Base-by-base conservation (phyloP, 2,888 invertebrate species). In the Heliconius erato region DNA sequence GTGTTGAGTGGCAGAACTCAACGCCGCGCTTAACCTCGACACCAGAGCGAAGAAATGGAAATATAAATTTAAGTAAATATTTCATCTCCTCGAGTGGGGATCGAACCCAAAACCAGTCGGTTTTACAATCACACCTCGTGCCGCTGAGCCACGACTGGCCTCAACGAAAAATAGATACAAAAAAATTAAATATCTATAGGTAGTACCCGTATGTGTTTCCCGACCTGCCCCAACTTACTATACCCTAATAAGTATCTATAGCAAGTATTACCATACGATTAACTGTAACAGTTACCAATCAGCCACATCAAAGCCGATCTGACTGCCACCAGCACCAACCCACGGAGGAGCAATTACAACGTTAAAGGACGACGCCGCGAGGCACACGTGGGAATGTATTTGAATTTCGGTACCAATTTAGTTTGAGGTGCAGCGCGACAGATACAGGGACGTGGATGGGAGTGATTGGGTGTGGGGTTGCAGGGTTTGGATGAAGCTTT, bases 331-430 rank as follows among this genome's bases (percentile, higher is more conserved):
- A 89, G 88, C 85, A 86, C 88, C 88, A 90, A 91, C 92, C 92
- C 93, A 91, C 90, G 92, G 89, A 92, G 92, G 92, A 93, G 92
- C 94, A 94, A 95, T 96, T 94, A 95, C 92, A 91, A 89, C 90
- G 92, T 91, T 92, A 92, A 94, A 94, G 91, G 91, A 89, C 85
- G 86, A 82, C 89, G 94, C 96, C 93, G 88, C 91, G 88, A 93
- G 95, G 93, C 90, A 84, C 92, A 89, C 91, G 89, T 91, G 93
- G 94, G 94, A 92, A 92, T 91, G 84, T 89, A 94, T 96, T 96
- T 95, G 94, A 95, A 95, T 95, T 95, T 94, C 88, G 94, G 94
- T 91, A 93, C 93, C 95, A 95, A 95, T 95, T 95, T 95, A 93
- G 92, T 92, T 94, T 85, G 92, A 93, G 94, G 94, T 94, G 94